Evolutionary conservation across 2,888 invertebrate genomes (phyloP), one percentile per base, ranked within the genome.

Genomic region (Mythimna pallens): DNA sequence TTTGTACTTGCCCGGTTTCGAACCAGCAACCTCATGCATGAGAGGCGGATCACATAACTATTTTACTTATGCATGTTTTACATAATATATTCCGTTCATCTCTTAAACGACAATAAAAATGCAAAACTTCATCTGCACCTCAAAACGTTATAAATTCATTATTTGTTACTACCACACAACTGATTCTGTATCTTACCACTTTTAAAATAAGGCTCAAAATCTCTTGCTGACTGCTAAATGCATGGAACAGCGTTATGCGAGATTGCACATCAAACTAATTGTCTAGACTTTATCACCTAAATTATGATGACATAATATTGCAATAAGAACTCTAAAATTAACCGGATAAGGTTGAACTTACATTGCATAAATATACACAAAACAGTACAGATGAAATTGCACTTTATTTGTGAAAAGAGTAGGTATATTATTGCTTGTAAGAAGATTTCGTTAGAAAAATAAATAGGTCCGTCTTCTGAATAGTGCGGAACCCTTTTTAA

Each of bases 201-300:
- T n/a, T 25, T 0, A 0, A 8, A 0, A 58, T 50, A 73, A 52
- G 71, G 54, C 7, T 67, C 25, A 75, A 17, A 71, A 61, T 81
- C 9, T 1, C 14, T 59, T 62, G 57, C 22, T 7, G 20, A 22
- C 9, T 0, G n/a, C 50, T 50, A 70, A 80, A 80, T 65, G 70
- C 80, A 70, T 65, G 50, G 62, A 73, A 64, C 66, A 36, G 43
- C 47, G 58, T 55, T 70, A 71, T 57, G 65, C 71, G 64, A 86
- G 72, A 86, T 84, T 76, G 81, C 61, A 81, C 78, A 72, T 73
- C 65, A 81, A 84, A 78, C 84, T 81, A 81, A 86, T 85, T 84
- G 83, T 75, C 62, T 59, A 57, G 64, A 72, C 58, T 69, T 64
- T 68, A 75, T 66, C 84, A 72, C 65, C 30, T 77, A 81, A 84